phyloP scores from a whole-genome alignment of 1,140 invertebrate species.

The Sarcophaga peregrina region DNA sequence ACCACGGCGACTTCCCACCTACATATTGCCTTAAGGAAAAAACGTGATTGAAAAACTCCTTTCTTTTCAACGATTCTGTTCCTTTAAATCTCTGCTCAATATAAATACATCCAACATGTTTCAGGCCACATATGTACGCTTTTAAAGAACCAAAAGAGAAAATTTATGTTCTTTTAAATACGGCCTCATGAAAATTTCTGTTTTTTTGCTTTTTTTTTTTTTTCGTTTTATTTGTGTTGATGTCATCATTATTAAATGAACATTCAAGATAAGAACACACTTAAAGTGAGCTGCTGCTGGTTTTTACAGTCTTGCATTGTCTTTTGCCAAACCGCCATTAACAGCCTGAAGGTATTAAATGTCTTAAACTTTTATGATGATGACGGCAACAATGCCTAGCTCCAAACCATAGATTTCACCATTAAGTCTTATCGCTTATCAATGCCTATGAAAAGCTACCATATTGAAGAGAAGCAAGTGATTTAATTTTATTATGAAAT shows the following conservation, averaged over 20 bases:
- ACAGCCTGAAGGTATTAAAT: slow-evolving; percentile 15
- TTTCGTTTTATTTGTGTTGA: neutral
- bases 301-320: neutral
- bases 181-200: neutral
- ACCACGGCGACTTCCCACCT: no score
- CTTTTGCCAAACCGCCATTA: neutral
- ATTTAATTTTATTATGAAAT: slow-evolving; percentile 16
- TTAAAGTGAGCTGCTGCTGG: neutral
- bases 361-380: neutral
- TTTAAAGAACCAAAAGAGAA: neutral
- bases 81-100: neutral
- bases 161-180: neutral
- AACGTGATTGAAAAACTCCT: neutral
- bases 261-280: slow-evolving; percentile 5
- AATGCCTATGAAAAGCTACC: neutral
- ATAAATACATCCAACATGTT: neutral
- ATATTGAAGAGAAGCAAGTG: neutral
- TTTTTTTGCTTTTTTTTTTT: neutral
- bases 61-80: neutral
- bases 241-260: slow-evolving; percentile 20
- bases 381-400: neutral
- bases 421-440: neutral
- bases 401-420: neutral
- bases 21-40: no score
- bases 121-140: neutral